Conservation (phyloP, 2,113 vertebrate species). For the Sinocyclocheilus grahami region DNA sequence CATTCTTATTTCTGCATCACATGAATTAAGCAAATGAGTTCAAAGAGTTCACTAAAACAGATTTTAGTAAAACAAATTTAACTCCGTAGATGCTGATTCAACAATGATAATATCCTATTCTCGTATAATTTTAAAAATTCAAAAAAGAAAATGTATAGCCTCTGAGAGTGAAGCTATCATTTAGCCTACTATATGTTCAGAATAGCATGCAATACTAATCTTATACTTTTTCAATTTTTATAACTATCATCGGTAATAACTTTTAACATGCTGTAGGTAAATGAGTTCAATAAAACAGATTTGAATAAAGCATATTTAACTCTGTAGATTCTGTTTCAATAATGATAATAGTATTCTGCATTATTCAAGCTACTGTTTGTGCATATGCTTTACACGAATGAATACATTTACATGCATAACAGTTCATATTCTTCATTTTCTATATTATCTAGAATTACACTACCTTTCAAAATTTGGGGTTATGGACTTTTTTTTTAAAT, state of each 20-base stretch:
- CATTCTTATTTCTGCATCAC: not conserved
- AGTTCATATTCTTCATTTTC: not conserved
- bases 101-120: not conserved
- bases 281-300: slow-evolving; percentile 2
- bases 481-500: no score
- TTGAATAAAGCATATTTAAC: not conserved
- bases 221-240: no score
- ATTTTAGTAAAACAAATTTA: not conserved
- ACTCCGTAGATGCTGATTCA: not conserved
- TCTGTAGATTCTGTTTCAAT: not conserved
- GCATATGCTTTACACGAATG: not conserved
- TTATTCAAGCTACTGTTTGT: not conserved
- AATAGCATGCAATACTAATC: no score
- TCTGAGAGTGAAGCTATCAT: no score
- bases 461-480: no score
- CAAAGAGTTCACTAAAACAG: not conserved
- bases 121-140: no score
- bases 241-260: no score
- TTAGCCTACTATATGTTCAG: no score
- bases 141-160: no score
- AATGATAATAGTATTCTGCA: not conserved
- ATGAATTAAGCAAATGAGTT: not conserved
- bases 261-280: not conserved
- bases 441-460: not conserved
- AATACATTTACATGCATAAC: not conserved